Percentiles rank a stretch among this genome's conserved stretches.
Conservation (phyloP, 2,888 invertebrate genomes). For the Xestia rhomboidea region DNA sequence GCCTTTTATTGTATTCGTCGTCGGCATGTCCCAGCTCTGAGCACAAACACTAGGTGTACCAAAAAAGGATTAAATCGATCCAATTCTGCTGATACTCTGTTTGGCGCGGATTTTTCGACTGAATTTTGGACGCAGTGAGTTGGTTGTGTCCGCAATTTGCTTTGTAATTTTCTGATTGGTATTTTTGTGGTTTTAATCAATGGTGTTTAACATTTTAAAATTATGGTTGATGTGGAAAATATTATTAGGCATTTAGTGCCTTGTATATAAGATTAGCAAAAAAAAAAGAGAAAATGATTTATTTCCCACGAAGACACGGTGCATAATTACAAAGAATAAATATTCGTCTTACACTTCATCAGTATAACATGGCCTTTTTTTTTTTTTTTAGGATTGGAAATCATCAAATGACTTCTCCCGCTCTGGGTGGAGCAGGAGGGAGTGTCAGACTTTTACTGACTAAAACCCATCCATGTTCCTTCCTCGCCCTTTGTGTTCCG, state of each 20-base stretch:
- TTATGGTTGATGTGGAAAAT: neutral
- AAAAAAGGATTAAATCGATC: constrained; percentile 74
- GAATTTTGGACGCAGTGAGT: constrained; percentile 17
- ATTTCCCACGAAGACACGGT: no score
- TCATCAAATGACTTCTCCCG: no score
- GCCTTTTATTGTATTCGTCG: constrained; percentile 61
- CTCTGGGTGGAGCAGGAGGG: no score
- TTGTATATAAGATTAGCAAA: neutral
- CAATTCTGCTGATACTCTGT: constrained; percentile 63
- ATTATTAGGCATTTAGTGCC: neutral
- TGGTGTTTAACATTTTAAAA: neutral
- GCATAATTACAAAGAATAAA: no score
- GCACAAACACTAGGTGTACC: constrained; percentile 66
- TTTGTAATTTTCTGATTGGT: constrained; percentile 20
- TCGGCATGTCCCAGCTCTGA: constrained; percentile 46
- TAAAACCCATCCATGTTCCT: no score
- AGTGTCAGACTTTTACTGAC: no score
- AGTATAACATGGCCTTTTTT: no score
- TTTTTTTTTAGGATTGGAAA: no score
- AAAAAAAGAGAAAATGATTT: no score
- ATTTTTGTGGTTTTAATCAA: neutral
- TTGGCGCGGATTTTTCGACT: constrained; percentile 63
- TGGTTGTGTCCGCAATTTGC: constrained; percentile 34
- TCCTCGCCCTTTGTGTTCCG: no score
- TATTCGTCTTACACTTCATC: no score